These are phyloP conservation scores for Cossypha heuglini DNA, from an alignment of 2,797 vertebrate species.

Conservation along the genomic window DNA sequence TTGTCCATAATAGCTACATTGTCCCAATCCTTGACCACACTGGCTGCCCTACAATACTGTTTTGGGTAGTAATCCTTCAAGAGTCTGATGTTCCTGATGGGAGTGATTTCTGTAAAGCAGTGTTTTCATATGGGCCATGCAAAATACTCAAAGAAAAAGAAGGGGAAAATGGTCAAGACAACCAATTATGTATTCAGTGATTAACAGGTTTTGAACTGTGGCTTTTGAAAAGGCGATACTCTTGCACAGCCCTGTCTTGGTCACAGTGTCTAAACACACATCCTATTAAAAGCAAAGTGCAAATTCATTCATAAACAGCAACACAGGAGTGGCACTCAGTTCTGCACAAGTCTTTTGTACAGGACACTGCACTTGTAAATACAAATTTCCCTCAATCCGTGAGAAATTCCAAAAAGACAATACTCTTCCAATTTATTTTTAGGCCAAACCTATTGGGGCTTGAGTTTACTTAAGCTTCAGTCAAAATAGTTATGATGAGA, in stretches of 20 bases:
- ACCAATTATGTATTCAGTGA: background rate
- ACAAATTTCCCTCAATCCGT: background rate
- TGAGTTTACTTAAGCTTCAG: background rate
- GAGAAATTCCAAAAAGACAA: background rate
- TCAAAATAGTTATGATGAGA: background rate
- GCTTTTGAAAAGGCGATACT: background rate
- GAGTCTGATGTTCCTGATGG: background rate
- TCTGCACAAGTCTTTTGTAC: background rate
- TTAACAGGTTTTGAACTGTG: background rate
- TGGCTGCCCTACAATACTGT: background rate
- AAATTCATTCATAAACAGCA: background rate
- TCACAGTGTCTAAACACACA: background rate
- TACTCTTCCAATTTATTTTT: background rate
- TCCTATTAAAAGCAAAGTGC: background rate
- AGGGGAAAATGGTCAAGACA: background rate
- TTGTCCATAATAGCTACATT: background rate
- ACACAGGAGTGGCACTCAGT: background rate
- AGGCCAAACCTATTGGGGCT: background rate
- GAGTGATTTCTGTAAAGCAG: background rate
- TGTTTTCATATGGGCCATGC: background rate
- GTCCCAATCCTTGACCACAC: accelerated
- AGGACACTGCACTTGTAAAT: background rate
- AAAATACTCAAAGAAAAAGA: background rate
- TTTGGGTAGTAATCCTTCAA: background rate
- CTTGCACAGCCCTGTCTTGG: background rate